These are phyloP conservation scores for Neelides folsomi DNA, from an alignment of 2,888 invertebrate species.

Conservation along the genomic window DNA sequence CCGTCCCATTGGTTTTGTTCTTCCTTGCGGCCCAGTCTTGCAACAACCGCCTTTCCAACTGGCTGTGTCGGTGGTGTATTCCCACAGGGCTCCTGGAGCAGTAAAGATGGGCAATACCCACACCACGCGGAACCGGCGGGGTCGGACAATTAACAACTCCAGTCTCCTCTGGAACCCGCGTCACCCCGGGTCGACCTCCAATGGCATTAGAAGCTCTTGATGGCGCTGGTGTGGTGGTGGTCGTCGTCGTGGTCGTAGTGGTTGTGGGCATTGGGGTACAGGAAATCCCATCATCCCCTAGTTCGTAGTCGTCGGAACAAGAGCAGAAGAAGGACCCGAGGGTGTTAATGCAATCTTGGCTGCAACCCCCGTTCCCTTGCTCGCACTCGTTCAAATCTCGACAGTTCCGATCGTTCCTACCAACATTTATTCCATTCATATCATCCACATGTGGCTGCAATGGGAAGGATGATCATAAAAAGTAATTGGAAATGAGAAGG, in stretches of 20 bases:
- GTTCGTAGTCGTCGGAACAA: conserved; percentile 31
- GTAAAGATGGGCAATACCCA: conserved; percentile 32
- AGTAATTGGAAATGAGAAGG: background rate
- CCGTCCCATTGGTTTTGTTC: conserved; percentile 7
- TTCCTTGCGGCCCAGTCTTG: conserved; percentile 30
- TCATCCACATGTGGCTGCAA: too few relatives aligned
- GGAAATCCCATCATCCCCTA: conserved; percentile 27
- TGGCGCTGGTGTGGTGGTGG: conserved; percentile 18
- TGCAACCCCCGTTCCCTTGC: conserved; percentile 34
- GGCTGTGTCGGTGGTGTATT: conserved; percentile 32
- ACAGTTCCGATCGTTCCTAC: conserved; percentile 33
- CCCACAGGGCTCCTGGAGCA: conserved; percentile 32
- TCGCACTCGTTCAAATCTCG: conserved; percentile 36
- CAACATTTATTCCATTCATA: too few relatives aligned
- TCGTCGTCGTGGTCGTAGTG: conserved; percentile 27
- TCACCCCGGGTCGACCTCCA: background rate
- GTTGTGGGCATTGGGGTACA: conserved; percentile 28
- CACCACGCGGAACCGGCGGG: conserved; percentile 31
- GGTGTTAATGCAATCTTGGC: conserved; percentile 35
- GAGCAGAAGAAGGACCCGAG: conserved; percentile 34
- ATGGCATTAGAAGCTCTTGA: conserved; percentile 7
- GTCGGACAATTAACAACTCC: conserved; percentile 27
- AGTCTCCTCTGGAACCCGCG: conserved; percentile 3
- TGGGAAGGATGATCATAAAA: too few relatives aligned
- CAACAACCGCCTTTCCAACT: conserved; percentile 25